phyloP scores from a whole-genome alignment of 1,140 invertebrate genomes.

The Brevipalpus yothersi region DNA sequence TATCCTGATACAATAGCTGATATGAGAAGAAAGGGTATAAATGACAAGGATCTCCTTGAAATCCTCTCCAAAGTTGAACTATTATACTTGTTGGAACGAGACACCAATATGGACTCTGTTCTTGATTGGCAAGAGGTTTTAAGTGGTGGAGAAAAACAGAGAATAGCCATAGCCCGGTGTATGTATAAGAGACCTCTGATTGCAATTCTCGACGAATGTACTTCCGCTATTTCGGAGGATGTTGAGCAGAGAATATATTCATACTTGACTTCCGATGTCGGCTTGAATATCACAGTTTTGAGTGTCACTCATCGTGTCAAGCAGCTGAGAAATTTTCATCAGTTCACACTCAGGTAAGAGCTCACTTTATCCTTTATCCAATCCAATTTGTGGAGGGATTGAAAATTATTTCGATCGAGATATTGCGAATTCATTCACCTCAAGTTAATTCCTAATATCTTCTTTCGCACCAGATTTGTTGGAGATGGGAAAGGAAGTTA shows the following conservation, averaged over 20 bases:
- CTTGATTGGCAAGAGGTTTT: conserved; percentile 92
- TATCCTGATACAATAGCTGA: conserved; percentile 75
- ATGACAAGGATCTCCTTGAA: conserved; percentile 8
- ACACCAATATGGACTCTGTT: conserved; percentile 53
- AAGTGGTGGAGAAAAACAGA: conserved; percentile 89
- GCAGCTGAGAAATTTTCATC: conserved; percentile 8
- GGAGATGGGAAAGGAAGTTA: background rate
- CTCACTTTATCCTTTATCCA: background rate
- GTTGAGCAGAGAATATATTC: conserved; percentile 92
- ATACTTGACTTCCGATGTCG: conserved; percentile 38
- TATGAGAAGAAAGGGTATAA: conserved; percentile 39
- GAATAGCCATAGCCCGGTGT: conserved; percentile 48
- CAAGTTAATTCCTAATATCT: background rate
- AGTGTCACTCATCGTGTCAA: conserved; percentile 10
- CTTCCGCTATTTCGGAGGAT: conserved; percentile 87
- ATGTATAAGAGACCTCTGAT: conserved; percentile 95
- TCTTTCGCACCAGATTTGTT: background rate
- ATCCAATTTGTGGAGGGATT: background rate
- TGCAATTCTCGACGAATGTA: conserved; percentile 94
- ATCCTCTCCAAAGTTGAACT: conserved; percentile 51
- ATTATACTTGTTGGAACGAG: conserved; percentile 51
- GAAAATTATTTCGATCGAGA: background rate
- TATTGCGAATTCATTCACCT: background rate
- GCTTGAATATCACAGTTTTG: conserved; percentile 4
- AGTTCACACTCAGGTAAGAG: background rate